Evolutionary conservation across 2,888 invertebrate species (phyloP).

Genomic region (Salpingus planirostris): DNA sequence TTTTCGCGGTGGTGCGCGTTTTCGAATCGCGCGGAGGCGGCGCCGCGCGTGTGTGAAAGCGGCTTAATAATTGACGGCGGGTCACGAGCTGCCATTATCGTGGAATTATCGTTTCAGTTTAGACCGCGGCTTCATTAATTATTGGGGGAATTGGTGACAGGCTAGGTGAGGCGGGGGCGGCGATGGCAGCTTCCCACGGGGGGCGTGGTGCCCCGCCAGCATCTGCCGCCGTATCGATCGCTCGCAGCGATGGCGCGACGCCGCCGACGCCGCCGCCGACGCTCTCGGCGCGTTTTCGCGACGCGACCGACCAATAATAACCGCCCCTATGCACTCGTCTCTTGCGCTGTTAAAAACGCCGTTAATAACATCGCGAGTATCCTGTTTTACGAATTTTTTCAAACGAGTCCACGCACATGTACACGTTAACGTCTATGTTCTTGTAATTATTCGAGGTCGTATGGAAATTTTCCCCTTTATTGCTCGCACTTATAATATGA

Average conservation of each 20-base stretch:
- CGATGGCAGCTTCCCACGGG: slow-evolving; percentile 20
- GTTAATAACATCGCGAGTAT: too few relatives aligned
- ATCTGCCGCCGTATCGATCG: slow-evolving; percentile 34
- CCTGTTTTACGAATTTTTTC: too few relatives aligned
- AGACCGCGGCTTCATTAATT: slow-evolving; percentile 41
- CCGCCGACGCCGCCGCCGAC: too few relatives aligned
- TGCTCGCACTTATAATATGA: too few relatives aligned
- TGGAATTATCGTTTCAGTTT: slow-evolving; percentile 45
- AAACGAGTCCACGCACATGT: too few relatives aligned
- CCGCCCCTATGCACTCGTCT: too few relatives aligned
- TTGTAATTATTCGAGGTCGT: too few relatives aligned
- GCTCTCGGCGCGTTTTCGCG: too few relatives aligned
- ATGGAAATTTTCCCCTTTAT: too few relatives aligned
- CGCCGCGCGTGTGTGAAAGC: slow-evolving; percentile 5
- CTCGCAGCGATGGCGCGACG: slow-evolving; percentile 29
- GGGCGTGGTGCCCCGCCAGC: slow-evolving; percentile 26
- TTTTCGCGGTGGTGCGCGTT: not conserved
- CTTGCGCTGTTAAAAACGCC: too few relatives aligned
- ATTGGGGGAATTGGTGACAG: slow-evolving; percentile 34
- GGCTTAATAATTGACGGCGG: slow-evolving; percentile 35
- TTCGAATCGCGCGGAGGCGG: not conserved
- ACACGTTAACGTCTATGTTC: too few relatives aligned
- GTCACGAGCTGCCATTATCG: slow-evolving; percentile 46
- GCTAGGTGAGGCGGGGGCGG: slow-evolving; percentile 20
- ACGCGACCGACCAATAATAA: slow-evolving; percentile 3